A percentile compares a stretch with the other conserved stretches of the same genome.
Conservation (phyloP, 2,888 invertebrate species). For the Cylindroiulus punctatus region DNA sequence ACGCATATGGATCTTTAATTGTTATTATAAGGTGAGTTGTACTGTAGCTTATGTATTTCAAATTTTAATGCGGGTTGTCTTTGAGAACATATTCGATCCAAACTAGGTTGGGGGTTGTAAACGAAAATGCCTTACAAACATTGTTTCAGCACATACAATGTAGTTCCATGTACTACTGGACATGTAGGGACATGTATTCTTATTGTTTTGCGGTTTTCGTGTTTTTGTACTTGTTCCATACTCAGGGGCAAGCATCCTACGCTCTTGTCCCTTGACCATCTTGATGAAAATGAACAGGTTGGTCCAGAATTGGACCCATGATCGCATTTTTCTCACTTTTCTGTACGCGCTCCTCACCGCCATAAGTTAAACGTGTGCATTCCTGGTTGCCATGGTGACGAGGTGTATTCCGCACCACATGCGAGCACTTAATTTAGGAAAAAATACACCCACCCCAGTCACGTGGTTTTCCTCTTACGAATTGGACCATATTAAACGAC, state of each 20-base stretch:
- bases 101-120: too few species aligned
- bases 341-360: neutral
- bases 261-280: neutral
- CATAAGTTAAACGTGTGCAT: constrained; percentile 35
- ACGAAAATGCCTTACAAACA: too few species aligned
- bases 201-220: neutral
- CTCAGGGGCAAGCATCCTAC: neutral
- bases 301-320: neutral
- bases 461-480: too few species aligned
- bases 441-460: neutral
- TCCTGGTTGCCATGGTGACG: neutral
- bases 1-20: too few species aligned
- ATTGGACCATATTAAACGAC: too few species aligned
- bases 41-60: too few species aligned
- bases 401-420: constrained; percentile 26
- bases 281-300: constrained; percentile 12
- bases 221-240: neutral
- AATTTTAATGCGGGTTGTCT: too few species aligned
- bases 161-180: too few species aligned
- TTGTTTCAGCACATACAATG: too few species aligned
- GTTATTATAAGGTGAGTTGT: too few species aligned
- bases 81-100: too few species aligned
- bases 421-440: constrained; percentile 4
- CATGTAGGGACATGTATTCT: too few species aligned
- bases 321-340: neutral